Conservation (phyloP, 2,113 vertebrate genomes). For the Clarias magur region DNA sequence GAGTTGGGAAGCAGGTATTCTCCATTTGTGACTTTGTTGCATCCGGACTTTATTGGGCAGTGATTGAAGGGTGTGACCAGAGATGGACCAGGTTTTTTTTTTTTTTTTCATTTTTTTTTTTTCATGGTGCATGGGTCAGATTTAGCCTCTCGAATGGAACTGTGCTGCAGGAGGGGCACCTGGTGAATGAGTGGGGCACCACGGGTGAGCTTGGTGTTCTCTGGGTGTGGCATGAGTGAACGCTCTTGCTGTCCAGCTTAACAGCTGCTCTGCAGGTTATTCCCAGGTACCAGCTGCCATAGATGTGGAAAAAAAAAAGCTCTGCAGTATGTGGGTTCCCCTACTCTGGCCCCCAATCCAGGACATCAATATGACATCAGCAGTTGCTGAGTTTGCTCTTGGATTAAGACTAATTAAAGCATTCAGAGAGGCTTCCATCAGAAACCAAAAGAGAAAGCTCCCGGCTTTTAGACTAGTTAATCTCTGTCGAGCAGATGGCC, state of each 20-base stretch:
- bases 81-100: not conserved
- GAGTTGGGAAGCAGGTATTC: not conserved
- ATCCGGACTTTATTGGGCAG: not conserved
- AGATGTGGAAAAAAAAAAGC: slow-evolving; percentile 26
- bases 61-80: slow-evolving; percentile 21
- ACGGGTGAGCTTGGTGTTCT: slow-evolving; percentile 26
- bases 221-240: slow-evolving; percentile 35
- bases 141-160: slow-evolving; percentile 16
- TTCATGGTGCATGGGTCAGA: not conserved
- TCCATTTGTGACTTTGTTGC: not conserved
- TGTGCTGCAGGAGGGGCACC: slow-evolving; percentile 24
- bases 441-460: slow-evolving; percentile 49
- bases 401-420: slow-evolving; percentile 54
- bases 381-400: slow-evolving; percentile 39
- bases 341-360: slow-evolving; percentile 3
- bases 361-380: slow-evolving; percentile 40
- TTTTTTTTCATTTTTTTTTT: not conserved
- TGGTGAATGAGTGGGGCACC: slow-evolving; percentile 28
- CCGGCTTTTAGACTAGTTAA: slow-evolving; percentile 34
- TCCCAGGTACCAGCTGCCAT: slow-evolving; percentile 40
- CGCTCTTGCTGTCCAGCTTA: slow-evolving; percentile 18
- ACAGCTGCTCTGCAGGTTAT: slow-evolving; percentile 55
- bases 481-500: slow-evolving; percentile 51
- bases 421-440: slow-evolving; percentile 33
- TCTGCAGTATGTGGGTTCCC: slow-evolving; percentile 19